These are phyloP conservation scores for Phragmatobia fuliginosa DNA, from an alignment of 2,888 invertebrate genomes.

Conservation along the genomic window DNA sequence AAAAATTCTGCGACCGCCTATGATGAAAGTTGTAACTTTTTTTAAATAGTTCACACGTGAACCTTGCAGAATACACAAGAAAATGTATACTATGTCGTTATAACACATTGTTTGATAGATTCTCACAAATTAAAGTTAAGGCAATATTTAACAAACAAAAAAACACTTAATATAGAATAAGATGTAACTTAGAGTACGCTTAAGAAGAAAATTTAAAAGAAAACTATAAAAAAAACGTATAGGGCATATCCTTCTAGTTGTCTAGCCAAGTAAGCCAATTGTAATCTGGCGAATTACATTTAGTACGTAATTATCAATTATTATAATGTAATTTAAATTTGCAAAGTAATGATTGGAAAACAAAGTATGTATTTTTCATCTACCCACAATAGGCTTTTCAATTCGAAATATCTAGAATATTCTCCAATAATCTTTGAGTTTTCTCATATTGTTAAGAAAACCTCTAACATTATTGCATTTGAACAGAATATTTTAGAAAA, in stretches of 20 bases:
- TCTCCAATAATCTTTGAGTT: neutral
- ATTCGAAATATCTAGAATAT: neutral
- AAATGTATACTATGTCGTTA: constrained; percentile 24
- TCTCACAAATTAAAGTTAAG: neutral
- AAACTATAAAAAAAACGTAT: constrained; percentile 34
- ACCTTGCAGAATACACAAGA: constrained; percentile 28
- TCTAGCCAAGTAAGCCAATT: constrained; percentile 31
- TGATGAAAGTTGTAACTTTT: constrained; percentile 26
- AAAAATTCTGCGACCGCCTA: constrained; percentile 48
- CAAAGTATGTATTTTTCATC: neutral
- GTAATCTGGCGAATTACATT: constrained; percentile 21
- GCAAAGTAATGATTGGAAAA: constrained; percentile 14
- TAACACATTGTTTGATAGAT: constrained; percentile 14
- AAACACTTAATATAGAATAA: constrained; percentile 5
- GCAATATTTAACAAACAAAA: constrained; percentile 8
- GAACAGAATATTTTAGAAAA: neutral
- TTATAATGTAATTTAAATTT: constrained; percentile 11
- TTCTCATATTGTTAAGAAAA: neutral
- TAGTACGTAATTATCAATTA: constrained; percentile 16
- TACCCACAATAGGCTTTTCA: neutral
- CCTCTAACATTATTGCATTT: neutral
- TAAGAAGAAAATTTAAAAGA: constrained; percentile 20
- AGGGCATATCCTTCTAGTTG: constrained; percentile 38
- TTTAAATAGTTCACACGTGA: constrained; percentile 23
- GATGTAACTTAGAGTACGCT: constrained; percentile 9